A percentile compares a stretch with the other conserved stretches of the same genome.
Evolutionary conservation across 1,140 invertebrate species (phyloP).

Genomic region (Samia ricini): DNA sequence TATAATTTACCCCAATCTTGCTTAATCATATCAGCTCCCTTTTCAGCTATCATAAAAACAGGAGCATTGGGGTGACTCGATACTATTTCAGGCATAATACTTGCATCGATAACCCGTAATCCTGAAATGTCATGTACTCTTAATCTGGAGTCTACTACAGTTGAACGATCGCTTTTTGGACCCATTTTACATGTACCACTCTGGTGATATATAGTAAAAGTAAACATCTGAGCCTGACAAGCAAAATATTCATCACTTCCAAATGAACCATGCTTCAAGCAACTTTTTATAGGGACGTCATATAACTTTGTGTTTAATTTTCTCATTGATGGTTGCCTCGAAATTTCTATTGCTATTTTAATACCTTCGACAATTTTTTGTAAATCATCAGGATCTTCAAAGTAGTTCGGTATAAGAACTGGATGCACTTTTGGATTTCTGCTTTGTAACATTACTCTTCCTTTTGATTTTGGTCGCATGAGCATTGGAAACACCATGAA

Average conservation of each 20-base stretch:
- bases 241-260: conserved; percentile 85
- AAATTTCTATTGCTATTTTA: conserved; percentile 78
- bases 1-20: conserved; percentile 69
- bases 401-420: conserved; percentile 90
- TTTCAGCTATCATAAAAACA: conserved; percentile 82
- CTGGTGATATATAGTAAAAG: conserved; percentile 88
- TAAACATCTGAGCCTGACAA: conserved; percentile 84
- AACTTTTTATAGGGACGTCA: conserved; percentile 80
- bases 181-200: conserved; percentile 94
- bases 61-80: conserved; percentile 81
- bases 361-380: conserved; percentile 82
- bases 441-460: conserved; percentile 82
- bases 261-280: conserved; percentile 79
- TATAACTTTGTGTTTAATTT: conserved; percentile 80
- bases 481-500: conserved; percentile 85
- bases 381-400: conserved; percentile 81
- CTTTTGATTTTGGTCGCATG: conserved; percentile 85
- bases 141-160: conserved; percentile 85
- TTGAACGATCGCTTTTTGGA: conserved; percentile 78
- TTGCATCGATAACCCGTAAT: conserved; percentile 88
- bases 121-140: conserved; percentile 83
- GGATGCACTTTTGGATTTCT: conserved; percentile 87
- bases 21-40: conserved; percentile 81
- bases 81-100: conserved; percentile 83
- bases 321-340: conserved; percentile 79